phyloP scores from a whole-genome alignment of 2,888 invertebrate genomes.

The Escarpia spicata region DNA sequence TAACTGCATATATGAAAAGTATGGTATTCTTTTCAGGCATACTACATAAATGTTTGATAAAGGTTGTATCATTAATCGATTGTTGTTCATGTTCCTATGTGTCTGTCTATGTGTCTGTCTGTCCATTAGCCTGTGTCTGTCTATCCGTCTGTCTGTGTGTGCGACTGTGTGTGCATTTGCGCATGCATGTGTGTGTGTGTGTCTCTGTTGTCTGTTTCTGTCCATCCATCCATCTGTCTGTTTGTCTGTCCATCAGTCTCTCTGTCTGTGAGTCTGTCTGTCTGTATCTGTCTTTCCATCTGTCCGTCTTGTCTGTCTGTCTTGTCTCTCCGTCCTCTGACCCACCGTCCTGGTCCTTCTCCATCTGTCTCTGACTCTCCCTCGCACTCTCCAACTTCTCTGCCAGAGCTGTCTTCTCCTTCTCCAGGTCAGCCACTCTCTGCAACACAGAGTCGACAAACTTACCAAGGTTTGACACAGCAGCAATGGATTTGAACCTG shows the following conservation, averaged over 20 bases:
- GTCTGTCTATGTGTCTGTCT: neutral
- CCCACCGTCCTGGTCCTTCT: slow-evolving; percentile 64
- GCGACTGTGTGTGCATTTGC: neutral
- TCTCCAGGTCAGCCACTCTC: slow-evolving; percentile 35
- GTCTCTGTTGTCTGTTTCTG: too few relatives aligned
- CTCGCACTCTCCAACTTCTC: slow-evolving; percentile 59
- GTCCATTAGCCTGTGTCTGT: neutral
- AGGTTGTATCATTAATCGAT: too few relatives aligned
- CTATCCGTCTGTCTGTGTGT: neutral
- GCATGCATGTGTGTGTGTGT: too few relatives aligned
- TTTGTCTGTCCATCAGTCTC: neutral
- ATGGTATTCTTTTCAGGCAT: neutral
- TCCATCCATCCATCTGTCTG: too few relatives aligned
- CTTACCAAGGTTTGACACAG: neutral
- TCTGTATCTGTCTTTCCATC: neutral
- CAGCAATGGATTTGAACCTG: neutral
- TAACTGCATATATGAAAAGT: neutral
- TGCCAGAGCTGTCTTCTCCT: slow-evolving; percentile 55
- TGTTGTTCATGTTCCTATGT: neutral
- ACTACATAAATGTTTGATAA: neutral
- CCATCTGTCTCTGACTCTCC: slow-evolving; percentile 58
- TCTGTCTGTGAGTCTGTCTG: neutral
- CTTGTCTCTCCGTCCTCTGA: neutral
- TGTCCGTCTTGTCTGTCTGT: neutral
- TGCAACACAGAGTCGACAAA: slow-evolving; percentile 18